Percentiles rank a stretch among this genome's conserved stretches.
phyloP scores from a whole-genome alignment of 2,888 invertebrate species.

The Phortica okadai region DNA sequence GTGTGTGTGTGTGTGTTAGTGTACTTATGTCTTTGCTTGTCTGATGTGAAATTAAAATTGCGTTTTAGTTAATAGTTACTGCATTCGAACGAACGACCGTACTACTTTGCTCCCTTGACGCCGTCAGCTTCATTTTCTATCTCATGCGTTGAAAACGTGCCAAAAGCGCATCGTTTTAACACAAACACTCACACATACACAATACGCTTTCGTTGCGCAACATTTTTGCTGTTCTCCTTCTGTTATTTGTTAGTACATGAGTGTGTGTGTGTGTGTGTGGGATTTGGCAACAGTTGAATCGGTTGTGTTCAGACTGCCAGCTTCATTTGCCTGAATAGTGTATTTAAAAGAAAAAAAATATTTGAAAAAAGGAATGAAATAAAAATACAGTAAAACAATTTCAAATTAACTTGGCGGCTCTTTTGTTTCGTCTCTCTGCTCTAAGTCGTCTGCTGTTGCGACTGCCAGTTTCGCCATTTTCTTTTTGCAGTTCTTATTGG shows the following conservation, averaged over 20 bases:
- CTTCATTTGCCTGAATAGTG: too few relatives aligned
- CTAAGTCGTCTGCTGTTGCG: background rate
- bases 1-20: background rate
- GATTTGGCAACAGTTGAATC: too few relatives aligned
- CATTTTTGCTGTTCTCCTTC: too few relatives aligned
- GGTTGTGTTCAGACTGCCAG: too few relatives aligned
- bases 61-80: conserved; percentile 47
- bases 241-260: too few relatives aligned
- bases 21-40: background rate
- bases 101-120: background rate
- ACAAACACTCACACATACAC: background rate
- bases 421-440: background rate
- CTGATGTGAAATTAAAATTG: conserved; percentile 49
- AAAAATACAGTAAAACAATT: too few relatives aligned
- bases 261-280: background rate
- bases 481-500: background rate
- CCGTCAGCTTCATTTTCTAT: too few relatives aligned
- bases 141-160: too few relatives aligned
- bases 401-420: too few relatives aligned
- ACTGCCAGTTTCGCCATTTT: background rate
- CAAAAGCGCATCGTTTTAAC: conserved; percentile 15
- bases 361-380: too few relatives aligned
- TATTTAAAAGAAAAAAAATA: too few relatives aligned
- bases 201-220: too few relatives aligned
- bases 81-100: conserved; percentile 11